phyloP scores from a whole-genome alignment of 2,113 vertebrate species.

The Pionites leucogaster region DNA sequence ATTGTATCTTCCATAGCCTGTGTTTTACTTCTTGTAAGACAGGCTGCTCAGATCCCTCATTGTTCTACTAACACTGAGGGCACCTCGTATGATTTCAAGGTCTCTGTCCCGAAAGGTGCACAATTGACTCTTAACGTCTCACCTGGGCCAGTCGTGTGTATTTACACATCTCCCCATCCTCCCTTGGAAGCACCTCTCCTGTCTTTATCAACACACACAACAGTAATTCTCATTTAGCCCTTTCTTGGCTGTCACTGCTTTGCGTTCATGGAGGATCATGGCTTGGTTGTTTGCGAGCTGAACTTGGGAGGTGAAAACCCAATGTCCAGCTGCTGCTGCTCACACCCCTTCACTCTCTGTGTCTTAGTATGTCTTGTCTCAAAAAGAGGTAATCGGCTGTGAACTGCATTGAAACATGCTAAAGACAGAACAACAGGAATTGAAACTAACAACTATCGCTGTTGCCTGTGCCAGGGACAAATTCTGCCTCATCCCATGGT shows the following conservation, averaged over 20 bases:
- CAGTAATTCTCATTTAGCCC: neutral
- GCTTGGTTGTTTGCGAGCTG: neutral
- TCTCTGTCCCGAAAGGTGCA: neutral
- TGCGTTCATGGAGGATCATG: neutral
- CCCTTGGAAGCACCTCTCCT: neutral
- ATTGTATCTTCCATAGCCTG: accelerated
- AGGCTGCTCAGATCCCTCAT: neutral
- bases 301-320: neutral
- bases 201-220: neutral
- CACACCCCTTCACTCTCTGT: neutral
- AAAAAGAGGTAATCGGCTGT: neutral
- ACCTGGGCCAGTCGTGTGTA: neutral
- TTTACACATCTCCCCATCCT: neutral
- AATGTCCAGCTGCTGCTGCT: neutral
- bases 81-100: neutral
- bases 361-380: neutral
- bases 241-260: neutral
- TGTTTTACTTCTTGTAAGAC: neutral
- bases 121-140: neutral
- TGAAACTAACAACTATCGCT: neutral
- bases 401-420: neutral
- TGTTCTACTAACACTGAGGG: neutral
- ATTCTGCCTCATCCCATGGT: neutral
- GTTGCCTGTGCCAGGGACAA: neutral
- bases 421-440: neutral